Base-by-base conservation (phyloP, 1,140 invertebrate genomes). In the Pentalonia nigronervosa region DNA sequence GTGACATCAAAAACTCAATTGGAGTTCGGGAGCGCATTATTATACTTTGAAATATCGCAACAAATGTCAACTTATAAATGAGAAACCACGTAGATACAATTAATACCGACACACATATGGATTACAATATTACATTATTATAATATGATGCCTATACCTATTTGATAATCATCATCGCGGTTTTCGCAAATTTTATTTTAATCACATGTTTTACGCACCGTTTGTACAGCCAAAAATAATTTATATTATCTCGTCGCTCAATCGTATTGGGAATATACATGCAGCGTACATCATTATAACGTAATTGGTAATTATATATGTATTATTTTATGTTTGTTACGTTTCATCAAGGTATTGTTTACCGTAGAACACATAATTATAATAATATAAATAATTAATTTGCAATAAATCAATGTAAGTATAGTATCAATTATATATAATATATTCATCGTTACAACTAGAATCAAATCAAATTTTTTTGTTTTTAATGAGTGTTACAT, bases 1-100 rank as follows among this genome's bases (percentile, higher is more conserved):
- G 53, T 67, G 89, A 90, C 89, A 67, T 67, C 89, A 41, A 90
- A 60, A 90, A 90, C 89, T 90, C 89, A 60, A 90, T 90, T n/a
- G 53, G 36, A 60, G 53, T 41, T 67, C 36, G 89, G 56, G 34
- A 56, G 34, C 36, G 53, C 53, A 23, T 90, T 90, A 34, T 90
- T 90, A 25, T 67, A n/a, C 36, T 34, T 56, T 11, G 36, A 67
- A 90, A 60, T 45, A 67, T 89, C 88, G 88, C 88, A 56, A 89
- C 34, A 89, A 56, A 89, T 89, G 88, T 89, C 88, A 89, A 89
- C 88, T 89, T 56, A 76, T 76, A 56, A 89, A 89, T 25, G 88
- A 36, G 88, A 25, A 53, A 36, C 48, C 87, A 8, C 30, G 30
- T n/a, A 45, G 23, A 87, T 87, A 87, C 45, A 25, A 87, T 47